Conservation (phyloP, 1,140 invertebrate genomes). For the Rhynchophorus ferrugineus region DNA sequence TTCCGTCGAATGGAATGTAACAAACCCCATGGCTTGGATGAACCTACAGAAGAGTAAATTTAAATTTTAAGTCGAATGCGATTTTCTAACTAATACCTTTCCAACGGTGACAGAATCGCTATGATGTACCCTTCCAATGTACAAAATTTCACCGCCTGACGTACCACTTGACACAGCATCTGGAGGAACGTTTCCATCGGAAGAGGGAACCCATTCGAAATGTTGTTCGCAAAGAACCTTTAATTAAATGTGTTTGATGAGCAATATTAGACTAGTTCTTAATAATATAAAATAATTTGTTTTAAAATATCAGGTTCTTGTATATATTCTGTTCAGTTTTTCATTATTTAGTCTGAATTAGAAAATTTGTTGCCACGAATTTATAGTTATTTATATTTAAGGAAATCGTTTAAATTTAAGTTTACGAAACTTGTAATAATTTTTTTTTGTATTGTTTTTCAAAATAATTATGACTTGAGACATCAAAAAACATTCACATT, state of each 20-base stretch:
- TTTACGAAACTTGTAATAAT: too few species aligned
- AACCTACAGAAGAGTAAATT: conserved; percentile 38
- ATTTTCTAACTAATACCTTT: background rate
- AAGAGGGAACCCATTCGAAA: background rate
- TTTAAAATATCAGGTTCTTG: too few species aligned
- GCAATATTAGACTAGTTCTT: too few species aligned
- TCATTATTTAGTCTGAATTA: too few species aligned
- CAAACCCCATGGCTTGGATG: conserved; percentile 57
- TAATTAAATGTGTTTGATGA: background rate
- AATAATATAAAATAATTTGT: too few species aligned
- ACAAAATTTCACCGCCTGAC: background rate
- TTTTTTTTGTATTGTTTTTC: too few species aligned
- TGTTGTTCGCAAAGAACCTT: conserved; percentile 1
- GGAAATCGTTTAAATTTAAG: too few species aligned
- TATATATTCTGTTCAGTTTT: too few species aligned
- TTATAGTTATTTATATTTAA: too few species aligned
- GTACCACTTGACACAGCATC: background rate
- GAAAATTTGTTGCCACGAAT: too few species aligned
- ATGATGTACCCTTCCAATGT: background rate
- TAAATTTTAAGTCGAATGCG: background rate
- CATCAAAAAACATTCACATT: too few species aligned
- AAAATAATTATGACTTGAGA: too few species aligned
- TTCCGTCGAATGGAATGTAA: conserved; percentile 66
- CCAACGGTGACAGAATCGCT: background rate
- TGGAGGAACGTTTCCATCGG: background rate